A percentile compares a stretch with the other conserved stretches of the same genome.
Conservation (phyloP, 2,888 invertebrate genomes). For the Ophioninae sp. region DNA sequence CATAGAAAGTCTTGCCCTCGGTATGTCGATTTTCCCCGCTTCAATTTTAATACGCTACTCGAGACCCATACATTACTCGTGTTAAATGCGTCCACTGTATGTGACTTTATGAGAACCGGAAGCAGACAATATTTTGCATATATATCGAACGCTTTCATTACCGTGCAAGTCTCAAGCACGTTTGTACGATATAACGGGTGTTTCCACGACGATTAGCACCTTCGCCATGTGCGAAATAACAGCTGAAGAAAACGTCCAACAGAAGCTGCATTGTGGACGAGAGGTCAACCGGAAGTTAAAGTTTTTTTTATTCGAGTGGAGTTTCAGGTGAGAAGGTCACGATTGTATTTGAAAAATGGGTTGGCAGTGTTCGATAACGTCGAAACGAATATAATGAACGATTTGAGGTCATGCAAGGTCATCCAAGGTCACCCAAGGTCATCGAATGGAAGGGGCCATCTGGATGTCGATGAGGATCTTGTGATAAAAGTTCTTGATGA, state of each 20-base stretch:
- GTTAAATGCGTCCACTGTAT: conserved; percentile 21
- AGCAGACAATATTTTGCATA: conserved; percentile 36
- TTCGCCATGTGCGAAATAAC: not conserved
- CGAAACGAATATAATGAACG: not conserved
- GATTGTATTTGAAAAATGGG: too few relatives aligned
- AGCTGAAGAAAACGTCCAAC: not conserved
- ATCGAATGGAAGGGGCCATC: not conserved
- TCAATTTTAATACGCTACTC: conserved; percentile 27
- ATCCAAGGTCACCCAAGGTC: not conserved
- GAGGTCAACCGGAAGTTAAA: not conserved
- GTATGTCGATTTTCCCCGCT: conserved; percentile 38
- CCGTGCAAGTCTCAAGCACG: conserved; percentile 2
- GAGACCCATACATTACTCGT: conserved; percentile 21
- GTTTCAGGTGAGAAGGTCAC: not conserved
- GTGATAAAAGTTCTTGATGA: too few relatives aligned
- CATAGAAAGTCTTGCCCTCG: conserved; percentile 53
- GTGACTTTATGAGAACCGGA: conserved; percentile 44
- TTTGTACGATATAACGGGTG: conserved; percentile 4
- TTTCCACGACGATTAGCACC: not conserved
- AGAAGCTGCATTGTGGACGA: not conserved
- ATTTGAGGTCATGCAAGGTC: not conserved
- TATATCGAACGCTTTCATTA: conserved; percentile 23
- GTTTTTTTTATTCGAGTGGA: not conserved
- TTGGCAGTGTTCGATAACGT: not conserved
- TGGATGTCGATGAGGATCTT: too few relatives aligned